A percentile compares a stretch with the other conserved stretches of the same genome.
Evolutionary conservation across 2,113 vertebrate species (phyloP).

Genomic region (Antennarius striatus): DNA sequence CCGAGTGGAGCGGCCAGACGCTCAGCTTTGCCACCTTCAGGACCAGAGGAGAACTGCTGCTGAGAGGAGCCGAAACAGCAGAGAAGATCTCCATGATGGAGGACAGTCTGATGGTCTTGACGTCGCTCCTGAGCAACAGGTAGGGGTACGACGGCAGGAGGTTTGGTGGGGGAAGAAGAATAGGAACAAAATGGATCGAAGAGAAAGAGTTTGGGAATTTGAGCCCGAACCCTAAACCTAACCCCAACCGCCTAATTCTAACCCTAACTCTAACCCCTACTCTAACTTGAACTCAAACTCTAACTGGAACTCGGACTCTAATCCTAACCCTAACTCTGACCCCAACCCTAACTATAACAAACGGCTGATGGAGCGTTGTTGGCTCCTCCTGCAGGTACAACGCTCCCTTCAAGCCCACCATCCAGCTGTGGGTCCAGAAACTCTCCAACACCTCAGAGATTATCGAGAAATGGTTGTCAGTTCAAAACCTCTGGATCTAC

Average conservation of each 20-base stretch:
- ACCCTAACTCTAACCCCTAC: too few species aligned
- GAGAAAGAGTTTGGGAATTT: too few species aligned
- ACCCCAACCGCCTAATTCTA: too few species aligned
- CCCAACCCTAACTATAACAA: too few species aligned
- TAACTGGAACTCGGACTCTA: too few species aligned
- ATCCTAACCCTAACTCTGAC: too few species aligned
- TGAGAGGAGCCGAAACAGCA: slow-evolving; percentile 80
- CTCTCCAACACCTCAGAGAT: slow-evolving; percentile 84
- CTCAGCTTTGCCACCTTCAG: slow-evolving; percentile 83
- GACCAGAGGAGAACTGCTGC: slow-evolving; percentile 83
- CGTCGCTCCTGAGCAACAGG: slow-evolving; percentile 86
- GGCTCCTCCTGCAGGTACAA: slow-evolving; percentile 77
- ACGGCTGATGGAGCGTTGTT: too few species aligned
- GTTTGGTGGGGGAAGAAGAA: neutral
- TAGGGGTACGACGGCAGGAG: slow-evolving; percentile 30
- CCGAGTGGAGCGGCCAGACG: slow-evolving; percentile 80
- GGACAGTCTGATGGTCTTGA: slow-evolving; percentile 85
- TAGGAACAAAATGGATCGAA: too few species aligned
- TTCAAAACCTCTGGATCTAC: slow-evolving; percentile 90
- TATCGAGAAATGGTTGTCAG: slow-evolving; percentile 85
- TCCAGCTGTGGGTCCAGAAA: slow-evolving; percentile 87
- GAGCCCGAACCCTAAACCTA: too few species aligned
- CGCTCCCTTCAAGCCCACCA: slow-evolving; percentile 79
- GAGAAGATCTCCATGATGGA: slow-evolving; percentile 84
- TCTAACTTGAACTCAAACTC: too few species aligned